Conservation (phyloP, 2,797 vertebrate species). For the Atherinosoma microstoma region DNA sequence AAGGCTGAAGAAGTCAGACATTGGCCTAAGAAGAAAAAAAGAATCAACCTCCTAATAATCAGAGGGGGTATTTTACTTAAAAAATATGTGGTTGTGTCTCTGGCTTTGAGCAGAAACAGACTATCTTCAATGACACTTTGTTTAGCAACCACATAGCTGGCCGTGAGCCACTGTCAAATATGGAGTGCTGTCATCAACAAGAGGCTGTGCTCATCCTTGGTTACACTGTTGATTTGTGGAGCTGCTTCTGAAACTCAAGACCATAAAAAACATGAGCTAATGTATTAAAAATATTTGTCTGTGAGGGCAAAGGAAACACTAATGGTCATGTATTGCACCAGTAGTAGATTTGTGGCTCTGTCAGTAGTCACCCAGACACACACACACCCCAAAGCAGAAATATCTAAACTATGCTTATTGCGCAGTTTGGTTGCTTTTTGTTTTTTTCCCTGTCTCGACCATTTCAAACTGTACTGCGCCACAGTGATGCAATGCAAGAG, state of each 20-base stretch:
- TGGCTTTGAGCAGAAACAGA: constrained; percentile 73
- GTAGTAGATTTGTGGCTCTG: constrained; percentile 58
- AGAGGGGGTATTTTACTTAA: constrained; percentile 61
- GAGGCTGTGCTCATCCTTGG: constrained; percentile 61
- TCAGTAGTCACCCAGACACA: constrained; percentile 48
- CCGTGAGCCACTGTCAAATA: constrained; percentile 69
- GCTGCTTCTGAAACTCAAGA: constrained; percentile 54
- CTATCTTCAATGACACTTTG: constrained; percentile 71
- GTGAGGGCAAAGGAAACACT: constrained; percentile 30
- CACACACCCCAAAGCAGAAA: constrained; percentile 42
- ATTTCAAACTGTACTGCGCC: constrained; percentile 22
- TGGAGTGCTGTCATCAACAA: constrained; percentile 65
- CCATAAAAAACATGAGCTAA: constrained; percentile 67
- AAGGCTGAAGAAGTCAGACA: constrained; percentile 53
- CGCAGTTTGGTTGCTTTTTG: constrained; percentile 15
- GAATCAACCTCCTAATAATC: constrained; percentile 62
- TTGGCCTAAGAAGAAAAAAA: constrained; percentile 22
- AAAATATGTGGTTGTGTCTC: constrained; percentile 64
- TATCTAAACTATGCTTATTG: constrained; percentile 25
- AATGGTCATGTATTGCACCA: constrained; percentile 36
- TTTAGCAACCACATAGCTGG: constrained; percentile 77
- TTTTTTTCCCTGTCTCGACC: constrained; percentile 18
- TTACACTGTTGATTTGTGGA: constrained; percentile 61
- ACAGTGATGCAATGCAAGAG: constrained; percentile 10
- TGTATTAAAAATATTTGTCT: constrained; percentile 60